Conservation (phyloP, 2,797 vertebrate species). For the Leptoclinus maculatus region DNA sequence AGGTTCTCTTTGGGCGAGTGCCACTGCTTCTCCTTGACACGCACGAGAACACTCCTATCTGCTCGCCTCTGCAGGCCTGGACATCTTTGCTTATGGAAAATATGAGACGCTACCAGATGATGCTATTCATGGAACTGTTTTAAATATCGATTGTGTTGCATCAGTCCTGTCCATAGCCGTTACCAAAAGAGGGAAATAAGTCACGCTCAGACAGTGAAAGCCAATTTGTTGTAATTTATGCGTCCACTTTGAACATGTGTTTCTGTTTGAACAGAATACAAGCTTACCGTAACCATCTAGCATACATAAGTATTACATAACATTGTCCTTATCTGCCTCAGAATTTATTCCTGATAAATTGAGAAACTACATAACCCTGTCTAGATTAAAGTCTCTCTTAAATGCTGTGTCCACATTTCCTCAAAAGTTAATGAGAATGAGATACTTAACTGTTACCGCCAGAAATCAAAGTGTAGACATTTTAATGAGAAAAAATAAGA, state of each 20-base stretch:
- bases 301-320: constrained; percentile 12
- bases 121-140: constrained; percentile 57
- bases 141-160: constrained; percentile 60
- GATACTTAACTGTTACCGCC: constrained; percentile 20
- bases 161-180: constrained; percentile 41
- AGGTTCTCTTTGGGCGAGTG: constrained; percentile 65
- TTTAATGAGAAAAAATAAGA: constrained; percentile 52
- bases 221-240: constrained; percentile 3
- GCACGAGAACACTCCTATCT: constrained; percentile 55
- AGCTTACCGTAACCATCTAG: constrained; percentile 5
- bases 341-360: constrained; percentile 12
- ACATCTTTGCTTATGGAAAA: constrained; percentile 78
- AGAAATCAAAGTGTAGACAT: constrained; percentile 31
- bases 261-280: constrained; percentile 21
- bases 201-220: background rate
- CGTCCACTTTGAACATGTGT: background rate
- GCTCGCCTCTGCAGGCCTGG: constrained; percentile 60
- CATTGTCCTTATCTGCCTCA: background rate
- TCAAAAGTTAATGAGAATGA: constrained; percentile 15
- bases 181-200: constrained; percentile 39
- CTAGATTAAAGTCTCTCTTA: constrained; percentile 17
- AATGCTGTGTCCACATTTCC: constrained; percentile 32
- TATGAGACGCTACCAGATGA: constrained; percentile 68
- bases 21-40: constrained; percentile 65
- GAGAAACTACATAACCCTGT: background rate